These are phyloP conservation scores for Drosophila paranaensis DNA, from an alignment of 2,888 invertebrate species.

Conservation along the genomic window DNA sequence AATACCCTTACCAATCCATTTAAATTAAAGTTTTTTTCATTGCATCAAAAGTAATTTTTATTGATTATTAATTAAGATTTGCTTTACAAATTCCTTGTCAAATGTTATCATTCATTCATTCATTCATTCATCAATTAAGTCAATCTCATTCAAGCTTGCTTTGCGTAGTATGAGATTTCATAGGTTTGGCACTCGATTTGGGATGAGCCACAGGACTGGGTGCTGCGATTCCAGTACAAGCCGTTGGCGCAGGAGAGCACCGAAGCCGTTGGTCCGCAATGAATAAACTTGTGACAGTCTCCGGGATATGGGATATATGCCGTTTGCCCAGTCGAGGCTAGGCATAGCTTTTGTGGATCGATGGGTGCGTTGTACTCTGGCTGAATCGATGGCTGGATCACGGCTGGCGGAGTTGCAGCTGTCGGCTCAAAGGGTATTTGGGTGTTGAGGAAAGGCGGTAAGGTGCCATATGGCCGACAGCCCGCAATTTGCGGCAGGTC, in stretches of 20 bases:
- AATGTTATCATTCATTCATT: neutral
- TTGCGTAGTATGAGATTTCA: neutral
- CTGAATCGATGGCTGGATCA: neutral
- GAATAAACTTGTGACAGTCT: conserved; percentile 79
- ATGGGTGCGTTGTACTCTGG: conserved; percentile 8
- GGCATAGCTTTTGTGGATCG: conserved; percentile 37
- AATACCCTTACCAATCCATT: no score
- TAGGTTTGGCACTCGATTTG: conserved; percentile 17
- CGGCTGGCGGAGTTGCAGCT: conserved; percentile 48
- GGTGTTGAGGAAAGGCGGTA: neutral
- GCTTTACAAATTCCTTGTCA: neutral
- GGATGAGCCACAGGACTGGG: conserved; percentile 54
- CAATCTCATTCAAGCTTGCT: neutral
- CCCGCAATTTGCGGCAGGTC: conserved; percentile 62
- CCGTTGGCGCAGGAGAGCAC: conserved; percentile 61
- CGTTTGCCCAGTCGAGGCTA: neutral
- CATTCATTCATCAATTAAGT: neutral
- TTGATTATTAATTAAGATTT: neutral
- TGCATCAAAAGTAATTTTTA: no score
- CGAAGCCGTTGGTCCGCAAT: conserved; percentile 66
- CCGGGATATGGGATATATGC: conserved; percentile 68
- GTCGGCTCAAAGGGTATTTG: conserved; percentile 20
- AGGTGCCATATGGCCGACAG: conserved; percentile 37
- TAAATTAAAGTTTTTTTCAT: neutral
- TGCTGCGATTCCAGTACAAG: conserved; percentile 67